Conservation (phyloP, 2,888 invertebrate genomes). For the Flexamia atlantica region DNA sequence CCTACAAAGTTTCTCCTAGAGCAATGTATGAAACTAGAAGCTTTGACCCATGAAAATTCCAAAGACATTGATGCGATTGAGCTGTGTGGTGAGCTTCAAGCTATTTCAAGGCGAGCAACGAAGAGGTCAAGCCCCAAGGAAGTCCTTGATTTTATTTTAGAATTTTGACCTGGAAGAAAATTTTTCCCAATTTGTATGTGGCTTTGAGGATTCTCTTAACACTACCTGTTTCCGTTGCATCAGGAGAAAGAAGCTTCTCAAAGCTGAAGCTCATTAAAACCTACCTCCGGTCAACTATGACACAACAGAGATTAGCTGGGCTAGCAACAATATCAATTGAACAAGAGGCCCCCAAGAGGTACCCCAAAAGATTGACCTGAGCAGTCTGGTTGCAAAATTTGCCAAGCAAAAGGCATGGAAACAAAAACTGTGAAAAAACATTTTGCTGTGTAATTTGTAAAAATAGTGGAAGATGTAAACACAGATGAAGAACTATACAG, state of each 20-base stretch:
- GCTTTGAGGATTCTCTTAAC: slow-evolving; percentile 67
- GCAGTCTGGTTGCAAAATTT: background rate
- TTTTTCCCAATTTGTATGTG: background rate
- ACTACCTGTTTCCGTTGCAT: no score
- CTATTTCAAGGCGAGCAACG: background rate
- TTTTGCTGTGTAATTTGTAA: no score
- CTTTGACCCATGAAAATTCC: background rate
- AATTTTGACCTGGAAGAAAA: background rate
- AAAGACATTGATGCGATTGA: background rate
- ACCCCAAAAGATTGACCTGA: slow-evolving; percentile 22
- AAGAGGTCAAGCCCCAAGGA: background rate
- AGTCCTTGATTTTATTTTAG: background rate
- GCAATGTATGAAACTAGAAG: background rate
- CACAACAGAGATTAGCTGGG: slow-evolving; percentile 60
- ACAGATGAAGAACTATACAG: no score
- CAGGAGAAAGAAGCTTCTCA: slow-evolving; percentile 68
- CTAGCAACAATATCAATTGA: slow-evolving; percentile 64
- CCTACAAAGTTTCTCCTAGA: background rate
- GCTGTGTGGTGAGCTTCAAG: background rate
- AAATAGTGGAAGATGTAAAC: no score
- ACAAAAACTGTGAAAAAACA: background rate
- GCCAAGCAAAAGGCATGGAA: background rate
- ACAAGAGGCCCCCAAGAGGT: no score
- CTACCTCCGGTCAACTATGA: slow-evolving; percentile 59
- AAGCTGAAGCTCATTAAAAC: slow-evolving; percentile 68